Evolutionary conservation across 2,888 invertebrate genomes (phyloP).

Genomic region (Apotomis turbidana): DNA sequence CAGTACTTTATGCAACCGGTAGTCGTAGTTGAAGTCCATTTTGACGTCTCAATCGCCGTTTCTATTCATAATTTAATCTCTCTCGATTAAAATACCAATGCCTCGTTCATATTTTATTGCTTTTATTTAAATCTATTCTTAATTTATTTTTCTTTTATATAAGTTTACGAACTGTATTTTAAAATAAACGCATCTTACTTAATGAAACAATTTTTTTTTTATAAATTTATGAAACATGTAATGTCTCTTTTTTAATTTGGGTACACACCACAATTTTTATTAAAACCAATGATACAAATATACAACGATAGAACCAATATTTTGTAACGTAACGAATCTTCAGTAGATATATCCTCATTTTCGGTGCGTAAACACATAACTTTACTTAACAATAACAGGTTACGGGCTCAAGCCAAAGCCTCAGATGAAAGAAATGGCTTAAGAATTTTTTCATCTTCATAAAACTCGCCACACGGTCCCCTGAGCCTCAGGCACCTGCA

Average conservation of each 20-base stretch:
- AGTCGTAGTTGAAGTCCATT: constrained; percentile 6
- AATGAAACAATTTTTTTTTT: too few species aligned
- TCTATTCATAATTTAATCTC: background rate
- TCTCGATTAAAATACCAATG: background rate
- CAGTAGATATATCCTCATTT: too few species aligned
- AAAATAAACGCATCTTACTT: too few species aligned
- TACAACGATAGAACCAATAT: too few species aligned
- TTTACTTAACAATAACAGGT: background rate
- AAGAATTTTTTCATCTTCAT: constrained; percentile 13
- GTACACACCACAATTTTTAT: too few species aligned
- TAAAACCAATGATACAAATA: too few species aligned
- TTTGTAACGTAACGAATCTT: too few species aligned
- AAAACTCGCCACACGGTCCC: constrained; percentile 25
- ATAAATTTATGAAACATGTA: too few species aligned
- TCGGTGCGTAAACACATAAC: background rate
- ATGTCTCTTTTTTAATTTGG: too few species aligned
- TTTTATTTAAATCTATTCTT: background rate
- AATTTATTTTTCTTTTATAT: too few species aligned
- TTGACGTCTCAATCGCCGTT: background rate
- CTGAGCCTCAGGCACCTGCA: constrained; percentile 34
- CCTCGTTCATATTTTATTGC: background rate
- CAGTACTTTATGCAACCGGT: background rate
- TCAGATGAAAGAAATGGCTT: constrained; percentile 6
- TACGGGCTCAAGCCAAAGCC: background rate
- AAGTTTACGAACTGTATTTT: too few species aligned